A percentile compares a stretch with the other conserved stretches of the same genome.
Conservation (phyloP, 2,888 invertebrate genomes). For the Nysson spinosus region DNA sequence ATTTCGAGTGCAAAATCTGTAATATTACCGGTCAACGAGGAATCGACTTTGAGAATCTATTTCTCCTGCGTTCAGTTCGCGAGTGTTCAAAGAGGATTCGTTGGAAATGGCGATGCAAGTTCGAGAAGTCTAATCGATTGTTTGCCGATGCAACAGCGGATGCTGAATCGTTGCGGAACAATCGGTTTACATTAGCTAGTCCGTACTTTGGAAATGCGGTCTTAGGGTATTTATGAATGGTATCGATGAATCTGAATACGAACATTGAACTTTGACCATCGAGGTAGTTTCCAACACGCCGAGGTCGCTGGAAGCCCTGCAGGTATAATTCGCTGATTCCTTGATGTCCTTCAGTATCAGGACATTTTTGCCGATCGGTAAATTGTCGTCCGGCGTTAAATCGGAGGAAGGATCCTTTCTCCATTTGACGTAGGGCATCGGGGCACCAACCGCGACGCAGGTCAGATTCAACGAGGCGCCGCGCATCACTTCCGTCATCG, state of each 20-base stretch:
- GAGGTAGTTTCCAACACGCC: constrained; percentile 94
- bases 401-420: constrained; percentile 89
- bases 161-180: too few species aligned
- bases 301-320: constrained; percentile 95
- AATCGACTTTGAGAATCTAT: too few species aligned
- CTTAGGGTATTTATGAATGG: constrained; percentile 21
- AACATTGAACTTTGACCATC: constrained; percentile 97
- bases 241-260: constrained; percentile 74
- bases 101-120: too few species aligned
- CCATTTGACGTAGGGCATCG: constrained; percentile 98
- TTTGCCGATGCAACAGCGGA: too few species aligned
- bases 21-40: too few species aligned
- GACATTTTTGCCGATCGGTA: constrained; percentile 91
- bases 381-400: constrained; percentile 92
- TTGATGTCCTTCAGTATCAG: constrained; percentile 91
- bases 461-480: constrained; percentile 95
- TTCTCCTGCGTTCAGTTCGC: too few species aligned
- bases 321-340: constrained; percentile 97
- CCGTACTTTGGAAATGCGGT: constrained; percentile 27
- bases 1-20: too few species aligned
- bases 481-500: constrained; percentile 92
- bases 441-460: constrained; percentile 98
- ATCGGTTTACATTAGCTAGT: constrained; percentile 35
- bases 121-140: too few species aligned
- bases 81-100: too few species aligned